phyloP scores from a whole-genome alignment of 1,140 invertebrate genomes.

The Gryllus bimaculatus region DNA sequence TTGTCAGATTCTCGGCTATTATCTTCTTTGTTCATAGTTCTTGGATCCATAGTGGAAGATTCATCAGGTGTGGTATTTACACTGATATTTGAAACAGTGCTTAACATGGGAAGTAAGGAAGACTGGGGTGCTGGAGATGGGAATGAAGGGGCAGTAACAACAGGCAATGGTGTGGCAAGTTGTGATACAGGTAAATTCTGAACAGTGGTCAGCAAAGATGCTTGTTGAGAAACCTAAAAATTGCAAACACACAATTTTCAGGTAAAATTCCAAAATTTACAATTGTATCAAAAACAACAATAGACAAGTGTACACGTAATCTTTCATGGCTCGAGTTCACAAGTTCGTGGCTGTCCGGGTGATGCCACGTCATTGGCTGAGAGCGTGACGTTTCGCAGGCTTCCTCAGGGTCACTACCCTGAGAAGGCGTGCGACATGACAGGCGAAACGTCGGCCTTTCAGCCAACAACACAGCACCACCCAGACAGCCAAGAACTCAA shows the following conservation, averaged over 20 bases:
- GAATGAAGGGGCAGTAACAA: conserved; percentile 18
- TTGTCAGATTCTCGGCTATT: not conserved
- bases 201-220: not conserved
- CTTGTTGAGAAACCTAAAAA: not conserved
- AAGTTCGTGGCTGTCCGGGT: too few species aligned
- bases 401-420: too few species aligned
- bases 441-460: too few species aligned
- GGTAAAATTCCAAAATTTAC: too few species aligned
- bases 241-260: not conserved
- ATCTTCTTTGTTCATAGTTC: not conserved
- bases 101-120: conserved; percentile 7
- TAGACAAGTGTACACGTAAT: too few species aligned
- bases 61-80: conserved; percentile 11
- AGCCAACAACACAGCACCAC: too few species aligned
- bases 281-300: too few species aligned
- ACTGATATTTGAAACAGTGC: conserved; percentile 1
- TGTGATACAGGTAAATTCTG: not conserved
- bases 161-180: not conserved
- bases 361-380: too few species aligned
- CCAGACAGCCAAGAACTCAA: too few species aligned
- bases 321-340: too few species aligned
- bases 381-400: too few species aligned
- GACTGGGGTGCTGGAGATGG: conserved; percentile 16
- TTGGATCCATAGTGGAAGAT: not conserved
- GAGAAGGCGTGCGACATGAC: too few species aligned